phyloP scores from a whole-genome alignment of 35 echinoderm and acorn worm species.

The Strongylocentrotus purpuratus region DNA sequence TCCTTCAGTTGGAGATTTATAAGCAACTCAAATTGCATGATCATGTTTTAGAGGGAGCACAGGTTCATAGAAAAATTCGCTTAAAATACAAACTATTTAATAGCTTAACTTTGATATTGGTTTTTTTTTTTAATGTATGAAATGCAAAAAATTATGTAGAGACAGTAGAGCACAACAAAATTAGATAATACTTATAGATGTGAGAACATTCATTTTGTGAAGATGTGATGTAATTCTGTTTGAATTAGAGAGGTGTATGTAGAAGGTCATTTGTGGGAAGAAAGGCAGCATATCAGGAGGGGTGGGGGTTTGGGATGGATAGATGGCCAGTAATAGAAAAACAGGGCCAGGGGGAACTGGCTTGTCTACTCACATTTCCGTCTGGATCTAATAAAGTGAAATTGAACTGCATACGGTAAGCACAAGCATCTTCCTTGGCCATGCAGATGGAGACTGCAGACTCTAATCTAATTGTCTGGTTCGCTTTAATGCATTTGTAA shows the following conservation, averaged over 20 bases:
- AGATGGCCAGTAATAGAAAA: constrained; percentile 21
- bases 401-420: constrained; percentile 29
- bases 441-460: constrained; percentile 24
- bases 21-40: not conserved
- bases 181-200: not conserved
- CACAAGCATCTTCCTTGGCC: constrained; percentile 19
- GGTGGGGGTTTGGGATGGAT: constrained; percentile 25
- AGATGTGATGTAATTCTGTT: not conserved
- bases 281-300: not conserved
- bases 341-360: constrained; percentile 17
- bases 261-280: constrained; percentile 23
- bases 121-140: not conserved
- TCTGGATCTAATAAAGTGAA: constrained; percentile 47
- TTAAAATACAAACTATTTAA: not conserved
- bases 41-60: not conserved
- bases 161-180: not conserved
- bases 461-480: constrained; percentile 46
- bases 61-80: not conserved
- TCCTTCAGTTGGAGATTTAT: not conserved
- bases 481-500: constrained; percentile 42
- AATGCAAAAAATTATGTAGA: not conserved
- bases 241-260: not conserved
- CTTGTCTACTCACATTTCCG: constrained; percentile 50
- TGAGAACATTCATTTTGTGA: not conserved
- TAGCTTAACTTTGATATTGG: too few relatives aligned